Percentiles rank a stretch among this genome's conserved stretches.
Evolutionary conservation across 2,113 vertebrate species (phyloP).

Genomic region (Rhombomys opimus): DNA sequence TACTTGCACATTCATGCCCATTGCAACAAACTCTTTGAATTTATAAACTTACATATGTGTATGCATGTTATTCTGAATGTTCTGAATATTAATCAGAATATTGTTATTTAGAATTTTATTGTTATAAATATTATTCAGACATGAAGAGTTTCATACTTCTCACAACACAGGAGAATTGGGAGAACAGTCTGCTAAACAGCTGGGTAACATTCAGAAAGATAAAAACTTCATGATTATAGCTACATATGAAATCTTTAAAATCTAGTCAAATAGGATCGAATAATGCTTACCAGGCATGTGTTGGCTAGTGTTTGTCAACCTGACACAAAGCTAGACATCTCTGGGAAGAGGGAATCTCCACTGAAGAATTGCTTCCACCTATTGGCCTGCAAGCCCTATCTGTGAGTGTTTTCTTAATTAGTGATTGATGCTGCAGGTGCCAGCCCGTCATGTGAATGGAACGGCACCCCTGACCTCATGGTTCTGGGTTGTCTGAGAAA

Average conservation of each 20-base stretch:
- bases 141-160: too few relatives aligned
- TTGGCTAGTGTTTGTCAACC: not conserved
- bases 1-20: too few relatives aligned
- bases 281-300: not conserved
- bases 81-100: not conserved
- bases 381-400: not conserved
- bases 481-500: not conserved
- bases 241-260: not conserved
- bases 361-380: too few relatives aligned
- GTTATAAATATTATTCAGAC: not conserved
- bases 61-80: not conserved
- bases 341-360: not conserved
- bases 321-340: not conserved
- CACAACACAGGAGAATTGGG: not conserved
- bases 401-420: not conserved
- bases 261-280: not conserved
- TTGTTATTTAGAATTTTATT: not conserved
- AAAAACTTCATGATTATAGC: not conserved
- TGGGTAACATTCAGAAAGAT: not conserved
- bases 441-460: not conserved
- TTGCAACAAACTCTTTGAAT: not conserved
- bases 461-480: rapidly evolving
- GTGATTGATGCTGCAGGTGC: not conserved
- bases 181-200: not conserved
- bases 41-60: not conserved